Conservation (phyloP, 2,113 vertebrate genomes). For the Sterrhoptilus dennistouni region DNA sequence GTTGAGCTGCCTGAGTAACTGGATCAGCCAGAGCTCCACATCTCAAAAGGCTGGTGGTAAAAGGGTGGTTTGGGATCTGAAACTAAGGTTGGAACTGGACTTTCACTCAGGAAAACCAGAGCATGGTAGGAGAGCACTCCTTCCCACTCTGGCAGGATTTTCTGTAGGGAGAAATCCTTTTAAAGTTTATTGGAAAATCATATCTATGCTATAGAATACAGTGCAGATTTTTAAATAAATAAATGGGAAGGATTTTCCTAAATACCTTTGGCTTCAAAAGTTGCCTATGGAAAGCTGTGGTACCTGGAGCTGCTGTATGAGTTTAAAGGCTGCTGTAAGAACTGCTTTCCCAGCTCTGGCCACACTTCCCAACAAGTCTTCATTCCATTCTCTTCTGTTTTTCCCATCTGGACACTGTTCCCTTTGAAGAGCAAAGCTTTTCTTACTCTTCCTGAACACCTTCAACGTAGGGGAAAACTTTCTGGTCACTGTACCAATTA, state of each 20-base stretch:
- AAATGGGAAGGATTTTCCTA: not conserved
- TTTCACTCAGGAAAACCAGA: not conserved
- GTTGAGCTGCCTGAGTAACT: not conserved
- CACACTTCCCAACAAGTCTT: not conserved
- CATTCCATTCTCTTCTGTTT: not conserved
- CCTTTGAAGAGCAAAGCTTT: not conserved
- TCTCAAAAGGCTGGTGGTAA: not conserved
- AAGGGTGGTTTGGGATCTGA: not conserved
- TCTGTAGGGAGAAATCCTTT: not conserved
- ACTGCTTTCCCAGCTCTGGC: not conserved
- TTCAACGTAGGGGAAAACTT: not conserved
- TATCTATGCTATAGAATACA: not conserved
- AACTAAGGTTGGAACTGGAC: not conserved
- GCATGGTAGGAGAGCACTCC: accelerated
- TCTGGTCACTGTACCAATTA: slow-evolving; percentile 24
- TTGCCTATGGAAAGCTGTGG: not conserved
- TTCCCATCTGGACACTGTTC: not conserved
- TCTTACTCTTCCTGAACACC: not conserved
- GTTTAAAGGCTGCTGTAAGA: not conserved
- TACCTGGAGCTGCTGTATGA: not conserved
- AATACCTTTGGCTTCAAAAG: not conserved
- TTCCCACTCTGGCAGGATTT: not conserved
- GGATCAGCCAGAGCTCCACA: accelerated
- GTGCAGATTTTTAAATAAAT: not conserved
- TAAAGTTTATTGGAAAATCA: not conserved